These are phyloP conservation scores for Garrulus glandarius DNA, from an alignment of 2,797 vertebrate genomes.

Conservation along the genomic window DNA sequence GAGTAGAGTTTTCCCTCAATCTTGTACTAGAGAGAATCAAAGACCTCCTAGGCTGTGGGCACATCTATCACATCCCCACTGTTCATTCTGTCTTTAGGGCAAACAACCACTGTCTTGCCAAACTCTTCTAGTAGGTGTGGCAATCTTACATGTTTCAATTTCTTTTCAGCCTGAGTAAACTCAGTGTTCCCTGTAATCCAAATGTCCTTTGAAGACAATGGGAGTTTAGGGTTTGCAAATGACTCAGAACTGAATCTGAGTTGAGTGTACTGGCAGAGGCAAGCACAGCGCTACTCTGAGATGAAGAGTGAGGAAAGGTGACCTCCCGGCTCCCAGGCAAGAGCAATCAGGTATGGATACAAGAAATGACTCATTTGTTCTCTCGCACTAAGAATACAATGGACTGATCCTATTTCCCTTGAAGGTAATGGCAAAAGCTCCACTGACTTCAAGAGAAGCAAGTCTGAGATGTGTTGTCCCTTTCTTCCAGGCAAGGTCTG, in stretches of 20 bases:
- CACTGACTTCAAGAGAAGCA: background rate
- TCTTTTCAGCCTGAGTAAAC: constrained; percentile 21
- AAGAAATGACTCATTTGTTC: constrained; percentile 21
- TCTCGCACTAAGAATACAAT: constrained; percentile 4
- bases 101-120: background rate
- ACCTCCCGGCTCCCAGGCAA: constrained; percentile 24
- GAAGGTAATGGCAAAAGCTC: constrained; percentile 18
- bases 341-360: constrained; percentile 23
- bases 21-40: background rate
- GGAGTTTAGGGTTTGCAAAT: constrained; percentile 29
- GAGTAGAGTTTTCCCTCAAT: background rate
- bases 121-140: constrained; percentile 22
- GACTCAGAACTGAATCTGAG: constrained; percentile 47
- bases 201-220: constrained; percentile 56
- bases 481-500: background rate
- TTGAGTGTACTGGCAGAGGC: background rate
- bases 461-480: background rate
- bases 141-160: background rate
- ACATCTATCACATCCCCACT: background rate
- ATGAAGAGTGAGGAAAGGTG: constrained; percentile 1
- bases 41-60: background rate
- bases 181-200: constrained; percentile 17
- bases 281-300: background rate
- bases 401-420: background rate
- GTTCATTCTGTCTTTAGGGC: background rate